Base-by-base conservation (phyloP, 2,113 vertebrate species). In the Vicugna pacos region DNA sequence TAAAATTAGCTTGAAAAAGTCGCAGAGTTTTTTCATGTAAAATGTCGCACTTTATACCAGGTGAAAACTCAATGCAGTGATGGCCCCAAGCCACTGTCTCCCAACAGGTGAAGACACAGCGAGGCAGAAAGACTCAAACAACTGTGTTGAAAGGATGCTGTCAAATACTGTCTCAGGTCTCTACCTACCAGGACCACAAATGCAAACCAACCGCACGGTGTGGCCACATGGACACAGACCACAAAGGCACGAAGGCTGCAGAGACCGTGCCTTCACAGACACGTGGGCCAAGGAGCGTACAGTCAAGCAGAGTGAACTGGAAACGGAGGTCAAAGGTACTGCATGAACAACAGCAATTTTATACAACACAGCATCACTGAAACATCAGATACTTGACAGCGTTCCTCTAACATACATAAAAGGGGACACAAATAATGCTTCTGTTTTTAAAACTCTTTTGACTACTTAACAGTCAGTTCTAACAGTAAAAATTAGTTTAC, bases 351-450 rank as follows among this genome's bases (percentile, higher is more conserved):
- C 26, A 91, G 17, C 95, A 96, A 94, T 62, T 95, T 98, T 70
- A 73, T 96, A 94, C 95, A 92, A 67, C 15, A 97, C 46, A 97
- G 94, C 89, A 95, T 94, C 69, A 32, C 73, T 50, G 20, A 89
- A 89, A 83, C 42, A 35, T 58, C n/a, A 54, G 88, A 83, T 92
- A 96, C 35, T 81, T 58, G 30, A 97, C 80, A 97, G 58, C 75
- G 96, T 98, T 48, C 89, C 77, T 96, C 98, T 94, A 98, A 97
- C 65, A 91, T 50, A 54, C 46, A 91, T 93, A 90, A 94, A 90
- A 97, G 95, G 95, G 42, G 48, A 26, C 97, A 98, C 95, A 95
- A 70, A 91, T 92, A 58, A 77, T 67, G 42, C 76, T 80, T 94
- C 48, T 54, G 42, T 58, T 94, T 95, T 58, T 32, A 89, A 94